Conservation (phyloP, 1,140 invertebrate genomes). For the Pollicipes pollicipes region DNA sequence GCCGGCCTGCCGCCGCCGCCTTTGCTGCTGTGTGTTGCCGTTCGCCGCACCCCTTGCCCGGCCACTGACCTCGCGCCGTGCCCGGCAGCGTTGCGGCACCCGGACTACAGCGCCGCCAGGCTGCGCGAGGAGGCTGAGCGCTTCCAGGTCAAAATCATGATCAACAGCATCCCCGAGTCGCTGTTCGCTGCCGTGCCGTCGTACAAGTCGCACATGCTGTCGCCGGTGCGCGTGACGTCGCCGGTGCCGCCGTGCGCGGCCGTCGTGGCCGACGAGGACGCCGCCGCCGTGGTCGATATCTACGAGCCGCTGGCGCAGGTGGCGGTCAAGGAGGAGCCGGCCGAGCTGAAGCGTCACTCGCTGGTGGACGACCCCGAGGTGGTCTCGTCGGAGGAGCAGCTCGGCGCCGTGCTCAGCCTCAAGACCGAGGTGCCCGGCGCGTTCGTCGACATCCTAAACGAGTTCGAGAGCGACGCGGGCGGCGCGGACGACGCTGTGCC, state of each 20-base stretch:
- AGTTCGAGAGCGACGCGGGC: constrained; percentile 1
- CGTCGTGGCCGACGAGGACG: not conserved
- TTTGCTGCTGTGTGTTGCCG: too few species aligned
- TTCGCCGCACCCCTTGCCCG: too few species aligned
- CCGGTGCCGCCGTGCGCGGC: not conserved
- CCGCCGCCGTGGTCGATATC: not conserved
- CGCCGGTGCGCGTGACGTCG: not conserved
- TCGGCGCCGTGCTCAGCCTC: not conserved
- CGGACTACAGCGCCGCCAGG: not conserved
- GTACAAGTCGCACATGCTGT: constrained; percentile 1
- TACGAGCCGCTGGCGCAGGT: not conserved
- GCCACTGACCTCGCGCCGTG: too few species aligned
- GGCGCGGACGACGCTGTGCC: not conserved
- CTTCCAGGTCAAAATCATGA: not conserved
- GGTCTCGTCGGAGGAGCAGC: not conserved
- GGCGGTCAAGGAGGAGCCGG: not conserved
- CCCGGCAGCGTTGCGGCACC: not conserved
- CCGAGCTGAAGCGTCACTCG: not conserved
- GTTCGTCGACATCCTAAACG: not conserved
- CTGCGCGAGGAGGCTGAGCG: not conserved
- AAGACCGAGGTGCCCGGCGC: not conserved
- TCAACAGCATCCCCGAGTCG: constrained; percentile 3
- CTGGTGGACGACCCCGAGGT: not conserved
- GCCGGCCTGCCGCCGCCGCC: too few species aligned
- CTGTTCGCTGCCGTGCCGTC: constrained; percentile 2